A percentile compares a stretch with the other conserved stretches of the same genome.
Evolutionary conservation across 1,140 invertebrate genomes (phyloP).

Genomic region (Hyphantria cunea): DNA sequence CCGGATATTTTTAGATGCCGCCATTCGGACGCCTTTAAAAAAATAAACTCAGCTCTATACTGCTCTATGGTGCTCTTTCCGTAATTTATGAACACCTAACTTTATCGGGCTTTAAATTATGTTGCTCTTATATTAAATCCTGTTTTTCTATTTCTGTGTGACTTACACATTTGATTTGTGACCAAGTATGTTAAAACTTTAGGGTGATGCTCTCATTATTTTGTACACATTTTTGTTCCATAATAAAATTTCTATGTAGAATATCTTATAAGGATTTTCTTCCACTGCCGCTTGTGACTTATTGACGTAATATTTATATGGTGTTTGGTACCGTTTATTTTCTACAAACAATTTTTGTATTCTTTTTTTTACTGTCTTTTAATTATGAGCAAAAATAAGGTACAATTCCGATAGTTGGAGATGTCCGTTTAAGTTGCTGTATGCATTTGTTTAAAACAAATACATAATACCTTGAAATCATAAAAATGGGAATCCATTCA

Average conservation of each 20-base stretch:
- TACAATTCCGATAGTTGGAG: too few species aligned
- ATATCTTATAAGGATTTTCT: slow-evolving; percentile 6
- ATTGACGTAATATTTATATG: too few species aligned
- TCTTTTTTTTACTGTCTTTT: too few species aligned
- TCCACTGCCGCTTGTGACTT: not conserved
- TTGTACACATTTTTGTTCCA: slow-evolving; percentile 15
- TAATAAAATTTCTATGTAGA: slow-evolving; percentile 2
- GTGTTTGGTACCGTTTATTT: too few species aligned
- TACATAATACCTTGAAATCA: too few species aligned
- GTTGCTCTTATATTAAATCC: slow-evolving; percentile 40
- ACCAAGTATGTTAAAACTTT: slow-evolving; percentile 3
- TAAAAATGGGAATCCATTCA: too few species aligned
- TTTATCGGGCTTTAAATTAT: slow-evolving; percentile 47
- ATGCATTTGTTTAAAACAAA: too few species aligned
- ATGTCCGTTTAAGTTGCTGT: too few species aligned
- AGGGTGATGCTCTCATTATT: slow-evolving; percentile 10
- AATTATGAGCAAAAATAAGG: too few species aligned
- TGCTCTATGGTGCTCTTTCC: slow-evolving; percentile 42
- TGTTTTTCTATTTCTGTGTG: slow-evolving; percentile 35
- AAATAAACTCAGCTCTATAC: slow-evolving; percentile 53
- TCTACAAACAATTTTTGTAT: too few species aligned
- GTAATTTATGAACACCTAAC: slow-evolving; percentile 60
- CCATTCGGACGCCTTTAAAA: slow-evolving; percentile 67
- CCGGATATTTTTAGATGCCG: slow-evolving; percentile 72
- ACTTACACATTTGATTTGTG: slow-evolving; percentile 24